Evolutionary conservation across 1,140 invertebrate genomes (phyloP), one percentile per base, ranked within the genome.

Genomic region (Drosophila seguyi): DNA sequence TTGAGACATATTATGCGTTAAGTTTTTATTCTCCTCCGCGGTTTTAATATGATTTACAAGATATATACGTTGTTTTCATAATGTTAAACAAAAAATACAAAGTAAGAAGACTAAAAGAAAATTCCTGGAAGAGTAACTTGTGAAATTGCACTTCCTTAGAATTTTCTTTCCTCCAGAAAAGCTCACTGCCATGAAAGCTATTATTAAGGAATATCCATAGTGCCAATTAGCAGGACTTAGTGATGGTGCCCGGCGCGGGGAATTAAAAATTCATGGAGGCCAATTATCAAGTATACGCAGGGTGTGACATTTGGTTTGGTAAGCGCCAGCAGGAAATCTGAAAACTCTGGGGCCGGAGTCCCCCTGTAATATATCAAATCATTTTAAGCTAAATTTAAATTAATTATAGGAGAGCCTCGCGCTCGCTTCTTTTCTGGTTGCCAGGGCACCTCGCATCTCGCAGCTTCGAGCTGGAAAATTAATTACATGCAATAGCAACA

Each of bases 301-400:
- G 50, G 50, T 62, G 53, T 13, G 62, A 47, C 39, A 38, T 31
- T 65, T 48, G 59, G n/a, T 16, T 14, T 47, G 42, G 42, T 31
- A 16, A 45, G 18, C 18, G 41, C 41, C 18, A 4, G 41, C 20
- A 14, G 8, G 7, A 65, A 68, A 48, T 48, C 13, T 10, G n/a
- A 3, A 1, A 16, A 7, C 6, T 16, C 13, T 16, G 14, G 34
- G 11, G 34, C 11, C 34, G 34, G 4, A 36, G 39, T 48, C 47
- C 34, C 55, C 29, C n/a, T 4, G 57, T 48, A 61, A 79, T 84
- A 74, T 81, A 68, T 73, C 73, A 81, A 73, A 85, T 69, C 67
- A 85, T 76, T 77, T 77, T 84, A 63, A 65, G 81, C 62, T 73
- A 80, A 73, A 84, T 84, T 77, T 81, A 85, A 84, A 85, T 84